phyloP scores from a whole-genome alignment of 2,113 vertebrate genomes.

The Bothrops jararaca region DNA sequence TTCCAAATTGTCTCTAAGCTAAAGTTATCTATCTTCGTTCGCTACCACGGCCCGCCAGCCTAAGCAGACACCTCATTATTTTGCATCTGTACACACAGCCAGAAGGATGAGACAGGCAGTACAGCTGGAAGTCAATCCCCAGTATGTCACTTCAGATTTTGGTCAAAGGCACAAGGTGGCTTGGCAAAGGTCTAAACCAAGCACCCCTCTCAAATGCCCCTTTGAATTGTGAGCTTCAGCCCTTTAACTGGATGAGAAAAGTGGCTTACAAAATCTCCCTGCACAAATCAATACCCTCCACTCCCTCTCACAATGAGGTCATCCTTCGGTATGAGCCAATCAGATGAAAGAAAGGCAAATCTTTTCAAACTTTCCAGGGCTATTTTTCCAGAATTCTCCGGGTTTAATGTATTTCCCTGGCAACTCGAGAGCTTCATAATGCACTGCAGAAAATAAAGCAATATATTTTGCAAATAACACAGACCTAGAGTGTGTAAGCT shows the following conservation, averaged over 20 bases:
- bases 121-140: neutral
- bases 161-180: neutral
- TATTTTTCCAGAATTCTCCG: neutral
- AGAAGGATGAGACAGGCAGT: slow-evolving; percentile 22
- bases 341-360: neutral
- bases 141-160: slow-evolving; percentile 1
- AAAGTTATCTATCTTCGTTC: slow-evolving; percentile 77
- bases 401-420: neutral
- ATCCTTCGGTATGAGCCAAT: neutral
- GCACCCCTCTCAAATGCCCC: neutral
- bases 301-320: neutral
- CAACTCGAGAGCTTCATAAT: neutral
- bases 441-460: neutral
- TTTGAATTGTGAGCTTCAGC: neutral
- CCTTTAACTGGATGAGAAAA: neutral
- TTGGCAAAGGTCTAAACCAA: neutral
- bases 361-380: neutral
- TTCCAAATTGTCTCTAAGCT: slow-evolving; percentile 75
- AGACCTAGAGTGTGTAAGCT: neutral
- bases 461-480: neutral
- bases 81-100: slow-evolving; percentile 52
- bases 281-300: neutral
- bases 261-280: neutral
- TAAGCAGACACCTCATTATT: slow-evolving; percentile 68
- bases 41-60: slow-evolving; percentile 49